These are phyloP conservation scores for Sminthopsis crassicaudata DNA, from an alignment of 2,113 vertebrate species.

Conservation along the genomic window DNA sequence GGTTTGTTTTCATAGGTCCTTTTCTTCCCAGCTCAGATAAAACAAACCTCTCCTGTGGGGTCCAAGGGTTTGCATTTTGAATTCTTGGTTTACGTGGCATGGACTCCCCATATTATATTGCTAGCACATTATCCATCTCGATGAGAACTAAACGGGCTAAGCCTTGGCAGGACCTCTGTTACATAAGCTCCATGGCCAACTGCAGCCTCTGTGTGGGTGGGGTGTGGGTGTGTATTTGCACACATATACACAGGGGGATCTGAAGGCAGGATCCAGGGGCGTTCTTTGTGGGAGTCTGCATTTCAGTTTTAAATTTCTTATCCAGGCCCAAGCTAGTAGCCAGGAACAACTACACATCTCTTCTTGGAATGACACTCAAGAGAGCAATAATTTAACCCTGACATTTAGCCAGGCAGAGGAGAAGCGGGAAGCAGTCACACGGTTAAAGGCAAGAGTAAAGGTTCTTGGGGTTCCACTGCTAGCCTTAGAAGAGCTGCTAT, in stretches of 20 bases:
- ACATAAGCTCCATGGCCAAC: conserved; percentile 56
- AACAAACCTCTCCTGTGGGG: conserved; percentile 83
- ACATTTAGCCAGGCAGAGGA: conserved; percentile 21
- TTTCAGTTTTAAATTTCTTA: conserved; percentile 61
- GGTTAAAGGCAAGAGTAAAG: conserved; percentile 25
- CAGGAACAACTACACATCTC: conserved; percentile 36
- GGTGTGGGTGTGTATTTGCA: conserved; percentile 2
- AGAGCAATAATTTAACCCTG: neutral
- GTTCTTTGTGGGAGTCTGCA: conserved; percentile 12
- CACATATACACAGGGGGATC: conserved; percentile 36
- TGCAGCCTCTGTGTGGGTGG: conserved; percentile 54
- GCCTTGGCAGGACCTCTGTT: conserved; percentile 70
- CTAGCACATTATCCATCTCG: conserved; percentile 79
- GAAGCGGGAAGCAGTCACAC: conserved; percentile 6
- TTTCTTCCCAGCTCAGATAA: conserved; percentile 82
- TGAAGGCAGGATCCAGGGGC: conserved; percentile 63
- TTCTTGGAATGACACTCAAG: conserved; percentile 26
- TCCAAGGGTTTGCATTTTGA: conserved; percentile 79
- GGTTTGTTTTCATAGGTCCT: conserved; percentile 83
- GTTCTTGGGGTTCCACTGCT: neutral
- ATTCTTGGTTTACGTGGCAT: conserved; percentile 80
- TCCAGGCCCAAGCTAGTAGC: conserved; percentile 25
- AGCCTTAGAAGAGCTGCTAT: neutral
- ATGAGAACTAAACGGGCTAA: conserved; percentile 69
- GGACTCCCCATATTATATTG: conserved; percentile 76